Evolutionary conservation across 2,113 vertebrate genomes (phyloP), one percentile per base, ranked within the genome.

Genomic region (Shinisaurus crocodilurus): DNA sequence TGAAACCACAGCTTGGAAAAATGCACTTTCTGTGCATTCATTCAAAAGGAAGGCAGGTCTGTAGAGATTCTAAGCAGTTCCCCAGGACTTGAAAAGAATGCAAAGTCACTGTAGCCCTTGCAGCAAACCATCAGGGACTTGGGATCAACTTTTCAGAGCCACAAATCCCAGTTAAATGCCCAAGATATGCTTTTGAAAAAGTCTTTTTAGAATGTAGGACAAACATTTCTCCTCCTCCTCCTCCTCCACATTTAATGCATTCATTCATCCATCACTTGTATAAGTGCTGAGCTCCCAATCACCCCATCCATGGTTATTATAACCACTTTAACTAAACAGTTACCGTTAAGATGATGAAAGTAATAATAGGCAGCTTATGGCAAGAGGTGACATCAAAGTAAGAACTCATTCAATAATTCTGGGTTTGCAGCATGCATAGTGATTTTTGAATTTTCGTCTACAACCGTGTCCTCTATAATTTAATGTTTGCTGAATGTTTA

Each of bases 1-100:
- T 57, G 60, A 93, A 95, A 69, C 60, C 63, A 23, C 65, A 86
- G 85, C 93, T 94, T 92, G 92, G 94, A 92, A 84, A 89, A 86
- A 88, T 1, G 3, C 54, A 86, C 88, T 50, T 7, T 91, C 74
- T 77, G 88, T 1, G 1, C 57, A 54, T 13, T 90, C 90, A 4
- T 91, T 94, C 0, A 13, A 91, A 93, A 92, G 93, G 77, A 75
- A 79, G 88, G 95, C 94, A 95, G 93, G 92, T 86, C 0, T 85
- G 92, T 91, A 75, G 87, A 81, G 32, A 54, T 82, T 89, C 0
- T 2, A 34, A 89, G 91, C 90, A 90, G 89, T 87, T 92, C 50
- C 4, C 6, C 85, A 94, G 93, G 86, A 43, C 45, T 48, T 74
- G 15, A 48, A 37, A 45, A 48, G 74, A 69, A 70, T 9, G 45